These are phyloP conservation scores for Agonopterix arenella DNA, from an alignment of 2,888 invertebrate species.

Conservation along the genomic window DNA sequence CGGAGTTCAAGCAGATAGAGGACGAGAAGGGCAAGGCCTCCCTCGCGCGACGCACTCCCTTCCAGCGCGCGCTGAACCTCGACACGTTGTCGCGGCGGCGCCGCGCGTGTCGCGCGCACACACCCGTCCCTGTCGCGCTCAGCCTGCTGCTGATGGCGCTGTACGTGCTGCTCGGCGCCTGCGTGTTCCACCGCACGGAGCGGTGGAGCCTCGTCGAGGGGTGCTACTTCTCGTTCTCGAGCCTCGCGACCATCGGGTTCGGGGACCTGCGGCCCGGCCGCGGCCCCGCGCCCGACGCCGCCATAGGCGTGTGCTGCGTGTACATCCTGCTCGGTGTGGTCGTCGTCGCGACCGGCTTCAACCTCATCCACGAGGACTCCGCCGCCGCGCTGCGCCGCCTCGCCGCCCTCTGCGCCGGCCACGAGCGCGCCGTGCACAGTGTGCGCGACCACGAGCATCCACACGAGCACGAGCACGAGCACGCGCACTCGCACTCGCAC, in stretches of 20 bases:
- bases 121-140: conserved; percentile 91
- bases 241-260: conserved; percentile 89
- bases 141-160: conserved; percentile 90
- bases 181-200: conserved; percentile 93
- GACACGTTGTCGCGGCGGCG: conserved; percentile 53
- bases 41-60: conserved; percentile 47
- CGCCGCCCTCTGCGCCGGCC: conserved; percentile 25
- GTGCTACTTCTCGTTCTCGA: conserved; percentile 87
- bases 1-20: conserved; percentile 9
- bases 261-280: conserved; percentile 83
- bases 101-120: conserved; percentile 72
- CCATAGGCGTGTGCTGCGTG: conserved; percentile 86
- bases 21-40: conserved; percentile 34
- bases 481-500: conserved; percentile 34
- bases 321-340: conserved; percentile 92
- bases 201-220: conserved; percentile 95
- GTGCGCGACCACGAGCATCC: conserved; percentile 40
- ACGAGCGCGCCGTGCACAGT: conserved; percentile 25
- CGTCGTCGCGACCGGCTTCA: conserved; percentile 91
- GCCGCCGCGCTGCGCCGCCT: conserved; percentile 56
- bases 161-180: conserved; percentile 92
- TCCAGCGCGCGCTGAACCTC: conserved; percentile 62
- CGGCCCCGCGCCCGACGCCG: conserved; percentile 80
- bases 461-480: conserved; percentile 32
- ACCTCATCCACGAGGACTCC: conserved; percentile 88